Base-by-base conservation (phyloP, 2,113 vertebrate species). In the Limanda limanda region DNA sequence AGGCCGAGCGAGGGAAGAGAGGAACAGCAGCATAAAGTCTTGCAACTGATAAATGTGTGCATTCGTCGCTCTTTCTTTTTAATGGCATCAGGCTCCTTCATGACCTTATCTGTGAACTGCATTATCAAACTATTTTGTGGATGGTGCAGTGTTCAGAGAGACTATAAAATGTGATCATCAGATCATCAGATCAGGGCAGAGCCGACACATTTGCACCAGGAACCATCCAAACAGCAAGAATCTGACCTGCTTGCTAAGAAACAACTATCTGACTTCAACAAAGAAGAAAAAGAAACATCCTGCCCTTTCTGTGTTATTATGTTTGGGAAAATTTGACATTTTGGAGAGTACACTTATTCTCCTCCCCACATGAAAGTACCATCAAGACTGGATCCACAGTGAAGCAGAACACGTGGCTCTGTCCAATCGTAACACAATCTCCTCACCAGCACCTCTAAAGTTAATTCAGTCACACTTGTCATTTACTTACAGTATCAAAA, bases 81-180 rank as follows among this genome's bases (percentile, higher is more conserved):
- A 72, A 88, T 47, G 71, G 76, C 74, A 80, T 62, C 76, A 79
- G 83, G 69, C 70, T 72, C 82, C 76, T 80, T 85, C 68, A 82
- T 88, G 79, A 84, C 84, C 82, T 84, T 79, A 82, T 87, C 78
- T 75, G 71, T 86, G 78, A 81, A 79, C 86, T 79, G 68, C 79
- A 84, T 65, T 7, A 7, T 31, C 31, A 31, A 31, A 31, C 6
- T 31, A 31, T 31, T 31, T 31, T 76, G 61, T 87, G 79, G 74
- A 74, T 42, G 18, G 69, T 47, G 63, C 2, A 89, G 81, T 81
- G 71, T 78, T 81, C 69, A 63, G 9, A 21, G 25, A 59, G 24
- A 40, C 42, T 25, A 70, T 31, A 60, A 54, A 79, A 58, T 57
- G 60, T 68, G 40, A 42, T 42, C 40, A 68, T 62, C 48, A 75